Evolutionary conservation across 2,113 vertebrate species (phyloP), one percentile per base, ranked within the genome.

Genomic region (Bos taurus): DNA sequence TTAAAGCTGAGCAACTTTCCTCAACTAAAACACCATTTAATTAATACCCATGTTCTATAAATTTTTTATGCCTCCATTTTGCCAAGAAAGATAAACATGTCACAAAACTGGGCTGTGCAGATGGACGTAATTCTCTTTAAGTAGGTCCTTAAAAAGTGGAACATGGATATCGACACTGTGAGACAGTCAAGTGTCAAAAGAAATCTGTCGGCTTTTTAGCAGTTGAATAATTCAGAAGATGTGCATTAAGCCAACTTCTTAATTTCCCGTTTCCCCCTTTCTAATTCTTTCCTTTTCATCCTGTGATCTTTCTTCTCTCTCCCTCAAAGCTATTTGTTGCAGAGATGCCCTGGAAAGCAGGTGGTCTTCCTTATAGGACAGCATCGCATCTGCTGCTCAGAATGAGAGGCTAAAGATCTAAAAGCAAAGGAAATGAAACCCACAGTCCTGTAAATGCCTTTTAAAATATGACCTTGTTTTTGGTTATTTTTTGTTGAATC

Each of bases 121-220:
- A 64, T 97, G 98, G 97, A 97, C 82, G 89, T 67, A 98, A 96
- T 98, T 97, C 64, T 84, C 78, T 98, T 89, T 90, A 96, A 97
- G 60, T 50, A 19, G 94, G 60, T 23, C 97, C 96, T 98, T 95
- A 83, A 97, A 96, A 95, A 96, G 56, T 88, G 36, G 23, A 95
- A 91, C 54, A 96, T 89, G 95, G 96, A 64, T 97, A 84, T 26
- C 94, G 96, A 94, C 92, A 71, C 96, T 96, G 59, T 82, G 95
- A 94, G 92, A 98, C 97, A 96, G 98, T 98, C 97, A 98, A 98
- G 78, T 98, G 96, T 98, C 93, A 97, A 91, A 98, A 97, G 85
- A 98, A 98, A 86, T 97, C 93, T 98, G 95, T 95, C 88, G 26
- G 80, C 91, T 97, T 54, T 97, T 98, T 96, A 98, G 95, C 83